Evolutionary conservation across 2,888 invertebrate species (phyloP).

Genomic region (Drosophila meridiana): DNA sequence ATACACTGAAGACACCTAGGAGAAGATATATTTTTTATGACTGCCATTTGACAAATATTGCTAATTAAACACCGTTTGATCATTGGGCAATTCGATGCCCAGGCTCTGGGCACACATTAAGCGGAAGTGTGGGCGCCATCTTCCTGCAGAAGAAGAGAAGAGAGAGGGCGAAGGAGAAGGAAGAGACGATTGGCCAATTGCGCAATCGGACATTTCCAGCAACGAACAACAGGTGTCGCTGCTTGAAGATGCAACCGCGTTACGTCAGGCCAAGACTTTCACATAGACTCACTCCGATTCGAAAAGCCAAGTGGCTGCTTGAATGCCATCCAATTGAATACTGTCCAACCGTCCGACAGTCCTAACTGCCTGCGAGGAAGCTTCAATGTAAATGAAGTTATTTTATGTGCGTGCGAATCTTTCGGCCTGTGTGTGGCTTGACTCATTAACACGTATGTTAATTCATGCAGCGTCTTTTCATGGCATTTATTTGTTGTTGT

Average conservation of each 20-base stretch:
- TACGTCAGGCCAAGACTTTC: conserved; percentile 63
- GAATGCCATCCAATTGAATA: conserved; percentile 18
- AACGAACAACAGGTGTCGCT: conserved; percentile 31
- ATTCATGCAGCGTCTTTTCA: conserved; percentile 59
- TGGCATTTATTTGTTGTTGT: conserved; percentile 46
- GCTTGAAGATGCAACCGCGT: conserved; percentile 62
- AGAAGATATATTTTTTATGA: conserved; percentile 53
- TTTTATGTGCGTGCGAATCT: conserved; percentile 56
- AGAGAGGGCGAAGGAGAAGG: background rate
- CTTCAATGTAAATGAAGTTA: conserved; percentile 46
- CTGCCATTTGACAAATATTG: conserved; percentile 68
- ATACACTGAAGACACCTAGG: conserved; percentile 62
- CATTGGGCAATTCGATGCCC: conserved; percentile 21
- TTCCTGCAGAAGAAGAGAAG: conserved; percentile 58
- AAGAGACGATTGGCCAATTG: conserved; percentile 60
- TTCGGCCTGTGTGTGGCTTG: conserved; percentile 30
- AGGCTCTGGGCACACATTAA: conserved; percentile 9
- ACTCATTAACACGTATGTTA: conserved; percentile 67
- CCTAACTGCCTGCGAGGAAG: conserved; percentile 1
- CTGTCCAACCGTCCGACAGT: background rate
- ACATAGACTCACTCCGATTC: conserved; percentile 36
- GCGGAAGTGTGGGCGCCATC: conserved; percentile 57
- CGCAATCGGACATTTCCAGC: conserved; percentile 51
- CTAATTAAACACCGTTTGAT: conserved; percentile 59
- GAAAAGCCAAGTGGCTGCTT: conserved; percentile 17